Percentiles rank a stretch among this genome's conserved stretches.
Evolutionary conservation across 2,888 invertebrate species (phyloP).

Genomic region (Danaus chrysippus): DNA sequence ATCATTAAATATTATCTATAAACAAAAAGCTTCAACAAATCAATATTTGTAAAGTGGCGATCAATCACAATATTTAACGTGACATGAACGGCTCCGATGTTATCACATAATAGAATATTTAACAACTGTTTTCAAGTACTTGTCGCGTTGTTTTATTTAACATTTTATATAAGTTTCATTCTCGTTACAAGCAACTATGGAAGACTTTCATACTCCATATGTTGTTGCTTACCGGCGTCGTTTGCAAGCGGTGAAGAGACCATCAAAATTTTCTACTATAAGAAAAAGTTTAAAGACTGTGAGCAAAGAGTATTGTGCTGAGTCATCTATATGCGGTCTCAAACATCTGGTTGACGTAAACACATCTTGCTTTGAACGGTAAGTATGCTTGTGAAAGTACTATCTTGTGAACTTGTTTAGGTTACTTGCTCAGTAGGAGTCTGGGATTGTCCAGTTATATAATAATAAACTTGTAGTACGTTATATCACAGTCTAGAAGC

Average conservation of each 20-base stretch:
- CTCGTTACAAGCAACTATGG: constrained; percentile 23
- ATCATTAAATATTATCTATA: neutral
- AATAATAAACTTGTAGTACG: neutral
- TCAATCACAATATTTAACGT: constrained; percentile 67
- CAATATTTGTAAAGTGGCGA: constrained; percentile 45
- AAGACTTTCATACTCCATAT: constrained; percentile 31
- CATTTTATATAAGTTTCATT: constrained; percentile 6
- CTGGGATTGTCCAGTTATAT: constrained; percentile 14
- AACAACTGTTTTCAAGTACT: constrained; percentile 49
- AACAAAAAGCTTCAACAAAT: constrained; percentile 26
- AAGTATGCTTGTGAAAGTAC: constrained; percentile 46
- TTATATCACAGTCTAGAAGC: constrained; percentile 6
- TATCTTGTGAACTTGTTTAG: constrained; percentile 49
- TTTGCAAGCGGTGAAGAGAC: constrained; percentile 35
- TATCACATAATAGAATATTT: constrained; percentile 69
- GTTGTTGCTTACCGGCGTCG: constrained; percentile 35
- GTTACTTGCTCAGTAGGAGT: constrained; percentile 39
- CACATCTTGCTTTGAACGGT: constrained; percentile 65
- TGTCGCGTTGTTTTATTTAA: constrained; percentile 10
- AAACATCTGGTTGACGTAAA: constrained; percentile 65
- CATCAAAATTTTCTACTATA: constrained; percentile 42
- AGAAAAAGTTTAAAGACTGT: constrained; percentile 56
- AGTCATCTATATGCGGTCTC: constrained; percentile 71
- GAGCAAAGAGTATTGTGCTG: constrained; percentile 64
- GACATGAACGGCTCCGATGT: constrained; percentile 50